Evolutionary conservation across 2,888 invertebrate genomes (phyloP).

Genomic region (Drosophila paramelanica): DNA sequence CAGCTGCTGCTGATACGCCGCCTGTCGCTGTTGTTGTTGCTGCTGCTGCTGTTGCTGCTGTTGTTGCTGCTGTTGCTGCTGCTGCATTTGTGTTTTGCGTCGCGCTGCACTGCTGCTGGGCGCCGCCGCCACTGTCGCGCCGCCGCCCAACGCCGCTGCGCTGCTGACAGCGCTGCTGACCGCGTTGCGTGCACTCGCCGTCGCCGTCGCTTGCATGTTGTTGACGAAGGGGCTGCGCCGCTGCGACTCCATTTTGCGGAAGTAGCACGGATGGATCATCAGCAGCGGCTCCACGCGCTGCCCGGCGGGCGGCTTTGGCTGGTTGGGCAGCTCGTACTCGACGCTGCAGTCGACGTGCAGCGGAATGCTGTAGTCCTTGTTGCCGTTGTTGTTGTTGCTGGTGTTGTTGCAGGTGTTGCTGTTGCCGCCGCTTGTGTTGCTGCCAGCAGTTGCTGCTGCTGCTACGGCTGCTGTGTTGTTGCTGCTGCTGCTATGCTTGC

Average conservation of each 20-base stretch:
- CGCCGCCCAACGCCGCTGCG: constrained; percentile 79
- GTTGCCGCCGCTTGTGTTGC: constrained; percentile 85
- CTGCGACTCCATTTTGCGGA: constrained; percentile 93
- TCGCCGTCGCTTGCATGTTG: constrained; percentile 89
- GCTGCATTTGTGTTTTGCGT: constrained; percentile 66
- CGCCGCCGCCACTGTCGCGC: constrained; percentile 67
- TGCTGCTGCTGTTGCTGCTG: constrained; percentile 72
- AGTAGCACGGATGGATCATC: constrained; percentile 96
- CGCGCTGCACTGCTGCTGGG: constrained; percentile 67
- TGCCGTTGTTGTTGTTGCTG: constrained; percentile 67
- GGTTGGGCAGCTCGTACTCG: constrained; percentile 95
- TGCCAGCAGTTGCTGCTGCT: constrained; percentile 82
- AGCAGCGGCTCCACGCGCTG: constrained; percentile 93
- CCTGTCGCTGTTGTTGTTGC: constrained; percentile 81
- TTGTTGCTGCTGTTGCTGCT: constrained; percentile 59
- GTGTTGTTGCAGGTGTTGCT: constrained; percentile 74
- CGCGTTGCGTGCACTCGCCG: constrained; percentile 72
- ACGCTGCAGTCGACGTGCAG: constrained; percentile 96
- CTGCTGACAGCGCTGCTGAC: constrained; percentile 72
- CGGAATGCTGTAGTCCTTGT: constrained; percentile 94
- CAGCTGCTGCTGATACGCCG: constrained; percentile 76
- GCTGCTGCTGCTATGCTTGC: constrained; percentile 74
- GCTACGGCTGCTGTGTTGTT: constrained; percentile 19
- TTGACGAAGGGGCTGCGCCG: constrained; percentile 93
- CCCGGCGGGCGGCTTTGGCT: constrained; percentile 94